Conservation (phyloP, 2,888 invertebrate genomes). For the Polyommatus icarus region DNA sequence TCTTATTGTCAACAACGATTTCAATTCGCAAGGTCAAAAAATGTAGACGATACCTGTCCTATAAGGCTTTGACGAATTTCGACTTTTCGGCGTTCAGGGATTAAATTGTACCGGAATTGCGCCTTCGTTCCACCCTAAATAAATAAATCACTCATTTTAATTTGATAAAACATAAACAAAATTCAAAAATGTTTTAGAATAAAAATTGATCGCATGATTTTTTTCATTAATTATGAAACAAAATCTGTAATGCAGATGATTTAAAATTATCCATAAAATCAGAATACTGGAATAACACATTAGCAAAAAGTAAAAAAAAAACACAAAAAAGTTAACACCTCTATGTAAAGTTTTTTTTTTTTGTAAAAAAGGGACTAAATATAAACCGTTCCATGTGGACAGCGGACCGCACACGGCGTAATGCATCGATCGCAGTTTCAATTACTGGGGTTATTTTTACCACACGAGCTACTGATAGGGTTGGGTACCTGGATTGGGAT, state of each 20-base stretch:
- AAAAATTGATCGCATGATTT: not conserved
- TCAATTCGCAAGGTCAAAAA: conserved; percentile 39
- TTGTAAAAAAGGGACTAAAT: not conserved
- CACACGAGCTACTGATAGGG: conserved; percentile 34
- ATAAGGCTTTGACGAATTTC: conserved; percentile 33
- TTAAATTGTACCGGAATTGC: conserved; percentile 65
- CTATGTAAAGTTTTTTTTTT: conserved; percentile 11
- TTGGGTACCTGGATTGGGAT: not conserved
- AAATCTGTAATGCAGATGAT: not conserved
- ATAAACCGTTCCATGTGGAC: conserved; percentile 5
- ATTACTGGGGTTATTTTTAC: conserved; percentile 62
- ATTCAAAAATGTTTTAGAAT: not conserved
- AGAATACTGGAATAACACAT: not conserved
- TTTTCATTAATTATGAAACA: not conserved
- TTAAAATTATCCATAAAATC: not conserved
- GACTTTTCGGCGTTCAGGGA: conserved; percentile 50
- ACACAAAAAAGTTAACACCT: not conserved
- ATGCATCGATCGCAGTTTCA: conserved; percentile 60
- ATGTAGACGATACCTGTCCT: conserved; percentile 38
- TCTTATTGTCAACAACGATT: conserved; percentile 25
- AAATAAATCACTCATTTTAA: conserved; percentile 43
- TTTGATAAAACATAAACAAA: not conserved
- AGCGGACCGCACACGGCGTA: conserved; percentile 21
- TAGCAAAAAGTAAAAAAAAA: conserved; percentile 2
- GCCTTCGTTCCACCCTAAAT: conserved; percentile 74